phyloP scores from a whole-genome alignment of 2,797 vertebrate species.

The Geotrypetes seraphini region DNA sequence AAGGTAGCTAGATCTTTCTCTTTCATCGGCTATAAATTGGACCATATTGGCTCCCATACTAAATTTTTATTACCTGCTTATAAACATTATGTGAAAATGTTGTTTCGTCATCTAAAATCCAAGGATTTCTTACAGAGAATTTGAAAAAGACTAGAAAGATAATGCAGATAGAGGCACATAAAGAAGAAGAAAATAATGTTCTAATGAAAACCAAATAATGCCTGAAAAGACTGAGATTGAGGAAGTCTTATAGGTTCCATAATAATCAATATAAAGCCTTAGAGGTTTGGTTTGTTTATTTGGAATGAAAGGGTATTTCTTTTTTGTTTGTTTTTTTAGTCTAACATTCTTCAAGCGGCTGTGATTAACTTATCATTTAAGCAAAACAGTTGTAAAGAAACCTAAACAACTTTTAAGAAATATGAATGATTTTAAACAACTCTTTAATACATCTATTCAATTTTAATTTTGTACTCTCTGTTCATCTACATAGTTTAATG shows the following conservation, averaged over 20 bases:
- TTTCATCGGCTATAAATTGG: conserved; percentile 62
- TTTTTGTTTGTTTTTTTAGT: too few species aligned
- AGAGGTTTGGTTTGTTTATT: too few species aligned
- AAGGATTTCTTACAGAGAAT: conserved; percentile 57
- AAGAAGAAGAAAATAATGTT: conserved; percentile 52
- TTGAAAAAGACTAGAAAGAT: conserved; percentile 57
- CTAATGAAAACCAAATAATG: conserved; percentile 30
- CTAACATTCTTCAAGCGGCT: too few species aligned
- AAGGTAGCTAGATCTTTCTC: conserved; percentile 40
- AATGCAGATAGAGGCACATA: conserved; percentile 66
- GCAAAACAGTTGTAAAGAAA: too few species aligned
- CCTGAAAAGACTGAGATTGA: conserved; percentile 7
- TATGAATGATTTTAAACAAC: too few species aligned
- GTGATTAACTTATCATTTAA: too few species aligned
- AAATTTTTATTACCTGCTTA: conserved; percentile 60
- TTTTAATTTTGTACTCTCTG: too few species aligned
- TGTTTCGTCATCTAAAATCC: conserved; percentile 56
- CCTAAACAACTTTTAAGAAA: too few species aligned
- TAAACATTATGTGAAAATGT: conserved; percentile 61
- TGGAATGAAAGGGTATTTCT: too few species aligned
- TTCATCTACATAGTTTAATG: too few species aligned
- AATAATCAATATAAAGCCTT: conserved; percentile 13
- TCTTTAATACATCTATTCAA: too few species aligned
- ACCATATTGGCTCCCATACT: conserved; percentile 56
- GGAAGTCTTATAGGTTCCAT: conserved; percentile 11